Evolutionary conservation across 2,888 invertebrate species (phyloP), one percentile per base, ranked within the genome.

Genomic region (Lydus trimaculatus): DNA sequence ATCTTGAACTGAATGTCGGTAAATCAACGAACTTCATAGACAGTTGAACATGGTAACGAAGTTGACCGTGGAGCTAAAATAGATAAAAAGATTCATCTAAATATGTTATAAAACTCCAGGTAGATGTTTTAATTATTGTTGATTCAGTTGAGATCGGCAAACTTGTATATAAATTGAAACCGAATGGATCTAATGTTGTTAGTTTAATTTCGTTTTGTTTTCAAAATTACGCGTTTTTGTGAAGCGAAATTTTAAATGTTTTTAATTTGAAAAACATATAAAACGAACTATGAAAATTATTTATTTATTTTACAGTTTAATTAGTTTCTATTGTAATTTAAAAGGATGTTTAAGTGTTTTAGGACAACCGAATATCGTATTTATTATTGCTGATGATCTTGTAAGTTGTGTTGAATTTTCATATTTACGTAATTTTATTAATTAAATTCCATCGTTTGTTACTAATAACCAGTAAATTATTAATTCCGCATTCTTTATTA

Each of bases 21-120:
- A 73, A 78, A 76, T 75, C 76, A 78, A 77, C 76, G 75, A 80
- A 78, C 79, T 81, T 79, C 78, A 80, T 76, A 79, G 76, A 68
- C 74, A 76, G 78, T 75, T 79, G 78, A 75, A 70, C 76, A 77
- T 78, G 76, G 61, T 81, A 81, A 81, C 74, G 70, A 74, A 72
- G 72, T 66, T 77, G 79, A 69, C 79, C 79, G 75, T 79, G 79
- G 75, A 66, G 8, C 20, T 48, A 20, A 48, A 48, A 48, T 9
- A 48, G 48, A 48, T 48, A 48, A 48, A 48, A 48, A 8, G 48
- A 48, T 48, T 48, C 48, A 20, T 48, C 48, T 48, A n/a, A n/a
- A n/a, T 48, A 48, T 58, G 69, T 65, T n/a, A n/a, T n/a, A n/a
- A 68, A 59, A 60, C 64, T 43, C 66, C 65, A 64, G 62, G 70